phyloP scores from a whole-genome alignment of 1,140 invertebrate genomes.

The Idris sp. region DNA sequence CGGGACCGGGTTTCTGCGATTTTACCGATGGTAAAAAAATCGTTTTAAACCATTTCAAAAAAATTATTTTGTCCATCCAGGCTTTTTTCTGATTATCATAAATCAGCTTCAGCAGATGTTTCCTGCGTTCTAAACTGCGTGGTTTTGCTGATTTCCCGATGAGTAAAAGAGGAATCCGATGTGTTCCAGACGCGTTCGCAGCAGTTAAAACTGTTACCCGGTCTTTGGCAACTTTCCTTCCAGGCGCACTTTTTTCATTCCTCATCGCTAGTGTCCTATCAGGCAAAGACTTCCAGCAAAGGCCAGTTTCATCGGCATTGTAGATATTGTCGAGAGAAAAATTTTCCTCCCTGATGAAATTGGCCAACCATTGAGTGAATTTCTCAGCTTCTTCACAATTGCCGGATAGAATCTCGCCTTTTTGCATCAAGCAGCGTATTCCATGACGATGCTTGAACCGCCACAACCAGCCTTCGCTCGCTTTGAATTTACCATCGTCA shows the following conservation, averaged over 20 bases:
- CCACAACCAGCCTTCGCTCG: slow-evolving; percentile 24
- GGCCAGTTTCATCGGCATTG: slow-evolving; percentile 12
- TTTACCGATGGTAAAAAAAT: too few species aligned
- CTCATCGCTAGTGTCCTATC: not conserved
- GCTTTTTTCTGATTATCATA: too few species aligned
- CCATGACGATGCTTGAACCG: slow-evolving; percentile 43
- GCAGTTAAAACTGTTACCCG: slow-evolving; percentile 11
- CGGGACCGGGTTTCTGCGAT: too few species aligned
- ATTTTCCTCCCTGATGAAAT: too few species aligned
- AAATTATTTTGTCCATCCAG: too few species aligned
- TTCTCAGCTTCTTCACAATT: slow-evolving; percentile 13
- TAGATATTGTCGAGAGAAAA: slow-evolving; percentile 12
- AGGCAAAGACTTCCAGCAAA: slow-evolving; percentile 1
- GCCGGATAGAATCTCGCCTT: slow-evolving; percentile 24
- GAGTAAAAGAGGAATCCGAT: slow-evolving; percentile 7
- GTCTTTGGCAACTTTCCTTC: slow-evolving; percentile 7
- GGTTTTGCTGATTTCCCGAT: slow-evolving; percentile 16
- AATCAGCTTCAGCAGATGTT: too few species aligned
- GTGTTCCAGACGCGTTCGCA: slow-evolving; percentile 8
- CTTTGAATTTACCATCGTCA: slow-evolving; percentile 15
- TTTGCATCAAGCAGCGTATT: not conserved
- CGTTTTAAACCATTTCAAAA: too few species aligned
- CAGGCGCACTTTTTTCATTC: not conserved
- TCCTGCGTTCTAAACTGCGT: too few species aligned
- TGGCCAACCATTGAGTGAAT: slow-evolving; percentile 3